Evolutionary conservation across 2,113 vertebrate species (phyloP).

Genomic region (Spea bombifrons): DNA sequence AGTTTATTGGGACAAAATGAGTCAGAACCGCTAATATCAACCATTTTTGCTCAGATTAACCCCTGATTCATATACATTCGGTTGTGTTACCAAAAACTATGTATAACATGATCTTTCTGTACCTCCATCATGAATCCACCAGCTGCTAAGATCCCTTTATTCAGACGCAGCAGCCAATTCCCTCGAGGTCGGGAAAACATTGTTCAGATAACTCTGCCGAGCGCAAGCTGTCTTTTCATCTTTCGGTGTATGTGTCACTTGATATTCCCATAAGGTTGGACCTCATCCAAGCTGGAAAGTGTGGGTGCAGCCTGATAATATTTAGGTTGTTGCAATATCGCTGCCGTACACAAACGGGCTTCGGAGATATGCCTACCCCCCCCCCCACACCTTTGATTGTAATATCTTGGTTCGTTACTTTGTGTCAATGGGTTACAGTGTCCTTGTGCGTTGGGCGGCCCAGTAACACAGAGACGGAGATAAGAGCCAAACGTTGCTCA

Average conservation of each 20-base stretch:
- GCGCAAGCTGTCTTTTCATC: not conserved
- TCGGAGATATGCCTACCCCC: not conserved
- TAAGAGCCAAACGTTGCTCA: slow-evolving; percentile 1
- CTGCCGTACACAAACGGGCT: slow-evolving; percentile 2
- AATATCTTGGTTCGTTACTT: not conserved
- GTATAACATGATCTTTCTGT: slow-evolving; percentile 20
- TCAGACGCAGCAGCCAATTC: not conserved
- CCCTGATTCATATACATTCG: too few relatives aligned
- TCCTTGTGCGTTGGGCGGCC: not conserved
- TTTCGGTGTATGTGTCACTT: not conserved
- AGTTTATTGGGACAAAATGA: too few relatives aligned
- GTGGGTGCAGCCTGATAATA: slow-evolving; percentile 33
- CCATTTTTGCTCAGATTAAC: too few relatives aligned
- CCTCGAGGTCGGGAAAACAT: slow-evolving; percentile 13
- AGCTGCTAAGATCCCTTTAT: slow-evolving; percentile 27
- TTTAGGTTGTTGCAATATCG: slow-evolving; percentile 21
- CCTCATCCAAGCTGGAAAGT: slow-evolving; percentile 1
- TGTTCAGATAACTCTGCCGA: slow-evolving; percentile 2
- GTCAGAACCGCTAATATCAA: too few relatives aligned
- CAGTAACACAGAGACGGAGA: not conserved
- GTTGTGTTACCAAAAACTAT: not conserved
- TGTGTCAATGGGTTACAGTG: not conserved
- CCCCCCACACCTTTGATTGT: not conserved
- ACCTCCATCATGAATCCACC: slow-evolving; percentile 8
- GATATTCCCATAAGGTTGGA: slow-evolving; percentile 18